Evolutionary conservation across 2,888 invertebrate species (phyloP), one percentile per base, ranked within the genome.

Genomic region (Tetramorium bicarinatum): DNA sequence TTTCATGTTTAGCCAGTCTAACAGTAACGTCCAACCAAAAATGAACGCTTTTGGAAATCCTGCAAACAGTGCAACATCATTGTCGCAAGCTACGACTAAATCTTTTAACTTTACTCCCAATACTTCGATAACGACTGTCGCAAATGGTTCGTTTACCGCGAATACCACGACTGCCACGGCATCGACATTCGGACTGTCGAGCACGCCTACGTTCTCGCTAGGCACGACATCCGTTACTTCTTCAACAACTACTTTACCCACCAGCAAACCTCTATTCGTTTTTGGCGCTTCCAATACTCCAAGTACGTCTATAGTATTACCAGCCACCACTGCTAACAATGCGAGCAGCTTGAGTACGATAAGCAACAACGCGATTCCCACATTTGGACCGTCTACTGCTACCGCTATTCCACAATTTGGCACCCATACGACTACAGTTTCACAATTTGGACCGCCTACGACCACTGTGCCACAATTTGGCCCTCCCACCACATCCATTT

Each of bases 401-500:
- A 69, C 34, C 3, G 44, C 64, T n/a, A 11, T 47, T 54, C 54
- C 25, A 8, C 61, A 13, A 62, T 85, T 91, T 25, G 86, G 84
- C 18, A 77, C 76, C 8, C 13, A 85, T 2, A 13, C 85, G 52
- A 61, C 83, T 0, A 67, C 85, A 34, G 75, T 83, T 13, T 69
- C 88, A 0, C 76, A 88, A 21, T 62, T 62, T 38, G 34, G 61
- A 1, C 18, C 34, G 9, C 3, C 61, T n/a, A 13, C 59, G 7
- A 59, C 59, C 7, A 29, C 59, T 1, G 6, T 59, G 13, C 11
- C 59, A 2, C 59, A 59, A 29, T 61, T 61, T 62, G 87, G 85
- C 7, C 62, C 89, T 18, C 62, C 74, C 34, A 69, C 88, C 6
- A 76, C 89, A 3, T 47, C 89, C 2, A 83, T 90, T 44, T 92